Base-by-base conservation (phyloP, 1,140 invertebrate species). In the Drosophila suzukii region DNA sequence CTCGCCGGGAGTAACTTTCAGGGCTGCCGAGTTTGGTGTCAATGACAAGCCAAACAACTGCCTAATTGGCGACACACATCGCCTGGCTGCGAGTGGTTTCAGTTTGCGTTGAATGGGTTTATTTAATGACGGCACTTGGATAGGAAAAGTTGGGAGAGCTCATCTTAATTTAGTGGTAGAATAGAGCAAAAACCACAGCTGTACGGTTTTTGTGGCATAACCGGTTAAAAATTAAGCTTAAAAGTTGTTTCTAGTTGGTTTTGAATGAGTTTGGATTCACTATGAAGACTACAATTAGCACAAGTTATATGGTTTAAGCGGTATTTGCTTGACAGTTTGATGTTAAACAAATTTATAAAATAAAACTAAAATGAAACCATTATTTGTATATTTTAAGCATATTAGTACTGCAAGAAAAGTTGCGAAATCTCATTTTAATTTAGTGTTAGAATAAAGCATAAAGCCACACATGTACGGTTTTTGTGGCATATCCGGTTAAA, bases 21-120 rank as follows among this genome's bases (percentile, higher is more conserved):
- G 59, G 43, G 43, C 43, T 66, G 67, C 27, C n/a, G 32, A 20
- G 65, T 67, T 75, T 59, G 63, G 54, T 88, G 75, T 79, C 83
- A 82, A 73, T 77, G 75, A 54, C 75, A 76, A 72, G 70, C 70
- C 56, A 59, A 75, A 82, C 85, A 66, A 77, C 80, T 74, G 60
- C 67, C 60, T 89, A 89, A 88, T 83, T 88, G 75, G 56, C 51
- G 53, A 71, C 65, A 71, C 12, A 57, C 44, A 50, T 55, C 43
- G 43, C 41, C 24, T 36, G 56, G 39, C 41, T 41, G 5, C n/a
- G 12, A 61, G 56, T 46, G 41, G 41, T 60, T 15, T 38, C 36
- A 50, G 13, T 62, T 66, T 62, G 17, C 32, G 13, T 43, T 62
- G 34, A 67, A 66, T 50, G 63, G 44, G 56, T 61, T 63, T 44